phyloP scores from a whole-genome alignment of 1,140 invertebrate species.

The Drosophila ironensis region DNA sequence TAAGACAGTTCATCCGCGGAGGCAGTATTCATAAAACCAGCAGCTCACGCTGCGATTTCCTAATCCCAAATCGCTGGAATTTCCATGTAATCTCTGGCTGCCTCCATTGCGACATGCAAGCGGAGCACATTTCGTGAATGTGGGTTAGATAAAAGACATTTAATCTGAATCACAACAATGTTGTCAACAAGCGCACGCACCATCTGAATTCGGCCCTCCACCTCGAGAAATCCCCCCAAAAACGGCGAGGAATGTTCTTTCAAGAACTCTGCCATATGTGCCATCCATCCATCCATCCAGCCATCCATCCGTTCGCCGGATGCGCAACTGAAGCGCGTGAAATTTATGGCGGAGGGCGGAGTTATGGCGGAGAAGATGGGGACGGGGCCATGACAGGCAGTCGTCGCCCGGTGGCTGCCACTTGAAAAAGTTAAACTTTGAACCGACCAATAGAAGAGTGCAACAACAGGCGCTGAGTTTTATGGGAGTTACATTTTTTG shows the following conservation, averaged over 20 bases:
- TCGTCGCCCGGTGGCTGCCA: slow-evolving; percentile 59
- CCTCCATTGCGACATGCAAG: slow-evolving; percentile 45
- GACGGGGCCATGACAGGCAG: slow-evolving; percentile 49
- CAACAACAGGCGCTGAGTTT: slow-evolving; percentile 28
- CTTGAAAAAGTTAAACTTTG: slow-evolving; percentile 69
- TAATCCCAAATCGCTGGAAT: slow-evolving; percentile 54
- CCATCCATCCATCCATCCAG: slow-evolving; percentile 12
- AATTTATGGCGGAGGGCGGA: slow-evolving; percentile 55
- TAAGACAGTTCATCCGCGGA: background rate
- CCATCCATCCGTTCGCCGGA: slow-evolving; percentile 48
- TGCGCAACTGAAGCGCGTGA: slow-evolving; percentile 71
- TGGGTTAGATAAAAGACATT: slow-evolving; percentile 76
- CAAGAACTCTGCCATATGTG: slow-evolving; percentile 64
- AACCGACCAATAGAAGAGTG: slow-evolving; percentile 32
- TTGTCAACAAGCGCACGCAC: slow-evolving; percentile 58
- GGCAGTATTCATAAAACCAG: slow-evolving; percentile 31
- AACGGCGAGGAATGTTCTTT: slow-evolving; percentile 44
- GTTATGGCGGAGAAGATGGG: background rate
- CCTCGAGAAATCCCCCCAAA: background rate
- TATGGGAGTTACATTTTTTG: slow-evolving; percentile 35
- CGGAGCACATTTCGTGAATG: slow-evolving; percentile 59
- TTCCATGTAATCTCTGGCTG: slow-evolving; percentile 43
- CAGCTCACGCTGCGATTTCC: slow-evolving; percentile 47
- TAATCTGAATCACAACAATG: slow-evolving; percentile 74
- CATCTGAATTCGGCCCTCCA: background rate